Evolutionary conservation across 2,797 vertebrate genomes (phyloP), one percentile per base, ranked within the genome.

Genomic region (Leucoraja ocellata): DNA sequence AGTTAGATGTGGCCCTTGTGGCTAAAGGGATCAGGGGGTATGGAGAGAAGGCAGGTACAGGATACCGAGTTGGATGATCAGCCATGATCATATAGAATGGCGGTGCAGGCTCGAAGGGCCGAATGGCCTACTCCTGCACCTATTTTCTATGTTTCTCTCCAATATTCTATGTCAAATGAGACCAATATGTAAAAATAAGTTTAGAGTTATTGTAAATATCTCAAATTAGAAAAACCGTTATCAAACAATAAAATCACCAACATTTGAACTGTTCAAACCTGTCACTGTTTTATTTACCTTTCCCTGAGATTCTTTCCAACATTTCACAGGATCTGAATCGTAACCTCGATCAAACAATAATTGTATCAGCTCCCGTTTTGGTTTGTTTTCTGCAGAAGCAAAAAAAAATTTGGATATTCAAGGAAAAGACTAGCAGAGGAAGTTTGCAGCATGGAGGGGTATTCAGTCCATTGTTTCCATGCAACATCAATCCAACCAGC

Each of bases 241-340:
- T 18, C 32, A 68, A n/a, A 61, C 25, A 58, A 28, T 39, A 46
- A 58, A 25, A 28, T 58, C 36, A 1, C 4, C 78, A 21, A 18
- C 4, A 36, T 68, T 68, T 1, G 28, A 8, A 68, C 63, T 18
- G n/a, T 32, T 65, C 84, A 68, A 68, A 18, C 21, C n/a, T n/a
- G 23, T 58, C 14, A 28, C 90, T 13, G 11, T 21, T 39, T 2
- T 32, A 79, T 13, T 54, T 81, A 99, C 99, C 98, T 99, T 99
- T 93, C 98, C 98, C 76, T 99, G 98, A 0, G 97, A 95, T 93
- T 97, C 95, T 95, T 99, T 99, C 99, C 99, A 99, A 93, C 96
- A 95, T 94, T 99, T 99, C 93, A 99, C 97, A 0, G 99, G 99
- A 94, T 99, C 99, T 0, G 98, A 99, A 95, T 99, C 99, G 0